Evolutionary conservation across 92 coral and sea anemone genomes (phyloP), one percentile per base, ranked within the genome.

Genomic region (Blastomussa wellsi): DNA sequence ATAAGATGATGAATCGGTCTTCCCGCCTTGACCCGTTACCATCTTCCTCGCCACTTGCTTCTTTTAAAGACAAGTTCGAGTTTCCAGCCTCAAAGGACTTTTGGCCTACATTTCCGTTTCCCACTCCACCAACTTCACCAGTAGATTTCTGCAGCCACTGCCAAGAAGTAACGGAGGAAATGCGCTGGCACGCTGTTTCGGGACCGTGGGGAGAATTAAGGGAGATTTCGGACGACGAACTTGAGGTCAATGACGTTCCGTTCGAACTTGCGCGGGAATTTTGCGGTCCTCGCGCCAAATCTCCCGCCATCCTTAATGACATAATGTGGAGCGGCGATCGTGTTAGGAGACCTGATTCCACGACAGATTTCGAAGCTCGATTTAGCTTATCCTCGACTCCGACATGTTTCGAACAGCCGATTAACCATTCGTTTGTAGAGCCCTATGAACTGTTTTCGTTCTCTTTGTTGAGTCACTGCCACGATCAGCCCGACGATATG

Each of bases 281-380:
- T 11, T 2, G 74, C 82, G 57, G 81, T 12, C 67, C 83, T 62
- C 81, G 84, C 86, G 70, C 77, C 55, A 38, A 87, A 47, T 89
- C 97, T 68, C 92, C 92, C 60, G 92, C 93, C 78, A 85, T 94
- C 64, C 82, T 94, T 38, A 94, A 94, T 71, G 97, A 94, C 78
- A 94, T 94, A 82, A 94, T 94, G 97, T 94, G 97, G 97, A 92
- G 89, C 53, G 93, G 95, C 1, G 92, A 94, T 38, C 83, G 91
- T 2, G 86, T 78, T 29, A 89, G 88, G 70, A 84, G 97, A 12
- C 97, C 97, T 9, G 93, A 94, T 69, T 94, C 97, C 29, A 90
- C 97, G 4, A 89, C 93, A 86, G 97, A 94, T 19, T 68, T 94
- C 39, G 93, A 92, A 68, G 87, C 93, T 26, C 76, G 82, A 53